Conservation (phyloP, 2,888 invertebrate genomes). For the Amphipyra tragopoginis region DNA sequence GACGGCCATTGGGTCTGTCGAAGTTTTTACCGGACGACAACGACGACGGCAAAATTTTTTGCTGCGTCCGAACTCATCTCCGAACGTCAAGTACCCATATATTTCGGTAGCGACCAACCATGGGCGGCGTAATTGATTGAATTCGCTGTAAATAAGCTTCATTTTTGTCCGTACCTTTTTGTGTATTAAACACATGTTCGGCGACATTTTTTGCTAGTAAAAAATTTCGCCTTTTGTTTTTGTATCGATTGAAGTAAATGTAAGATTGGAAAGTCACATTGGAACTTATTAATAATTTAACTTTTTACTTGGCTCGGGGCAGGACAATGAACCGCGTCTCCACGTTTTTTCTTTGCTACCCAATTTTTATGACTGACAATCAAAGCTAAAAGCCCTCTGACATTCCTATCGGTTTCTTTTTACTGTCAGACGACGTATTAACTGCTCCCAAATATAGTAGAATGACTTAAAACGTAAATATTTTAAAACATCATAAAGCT, state of each 20-base stretch:
- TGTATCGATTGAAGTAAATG: conserved; percentile 45
- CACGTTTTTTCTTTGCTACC: conserved; percentile 48
- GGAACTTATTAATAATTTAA: conserved; percentile 58
- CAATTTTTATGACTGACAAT: conserved; percentile 59
- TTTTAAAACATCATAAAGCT: conserved; percentile 39
- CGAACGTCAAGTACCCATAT: conserved; percentile 81
- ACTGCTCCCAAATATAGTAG: conserved; percentile 46
- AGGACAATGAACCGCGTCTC: conserved; percentile 52
- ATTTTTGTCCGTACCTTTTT: conserved; percentile 67
- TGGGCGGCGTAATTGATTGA: conserved; percentile 84
- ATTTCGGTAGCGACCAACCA: conserved; percentile 78
- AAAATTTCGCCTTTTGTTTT: conserved; percentile 51
- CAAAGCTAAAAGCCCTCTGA: conserved; percentile 55
- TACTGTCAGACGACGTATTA: conserved; percentile 39
- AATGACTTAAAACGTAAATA: conserved; percentile 37
- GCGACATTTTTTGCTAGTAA: conserved; percentile 61
- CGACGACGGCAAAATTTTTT: conserved; percentile 79
- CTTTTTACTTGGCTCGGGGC: conserved; percentile 43
- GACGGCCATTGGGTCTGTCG: conserved; percentile 76
- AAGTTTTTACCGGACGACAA: conserved; percentile 80
- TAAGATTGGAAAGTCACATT: conserved; percentile 52
- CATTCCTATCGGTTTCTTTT: conserved; percentile 49
- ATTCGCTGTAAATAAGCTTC: conserved; percentile 79
- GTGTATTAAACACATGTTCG: conserved; percentile 59
- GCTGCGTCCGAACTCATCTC: conserved; percentile 80